Base-by-base conservation (phyloP, 1,140 invertebrate species). In the Zaprionus capensis region DNA sequence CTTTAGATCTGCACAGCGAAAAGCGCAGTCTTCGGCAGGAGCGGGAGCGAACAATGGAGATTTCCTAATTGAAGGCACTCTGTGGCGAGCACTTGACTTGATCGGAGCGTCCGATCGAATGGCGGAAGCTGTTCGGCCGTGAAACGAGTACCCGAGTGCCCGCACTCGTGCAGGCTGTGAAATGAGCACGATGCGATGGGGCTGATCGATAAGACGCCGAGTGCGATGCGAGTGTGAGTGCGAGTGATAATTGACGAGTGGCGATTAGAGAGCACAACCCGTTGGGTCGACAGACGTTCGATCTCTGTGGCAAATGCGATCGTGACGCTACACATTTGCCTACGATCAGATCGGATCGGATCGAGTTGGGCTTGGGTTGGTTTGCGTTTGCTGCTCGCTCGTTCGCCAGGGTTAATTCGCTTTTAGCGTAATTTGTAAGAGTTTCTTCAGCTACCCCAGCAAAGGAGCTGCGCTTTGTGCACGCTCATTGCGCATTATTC, bases 21-120 rank as follows among this genome's bases (percentile, higher is more conserved):
- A 58, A 68, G 74, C 38, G 15, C 77, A 64, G 28, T 63, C 24
- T 41, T 22, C 22, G 17, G 20, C 17, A 31, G 20, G 9, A 38
- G 5, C 31, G 36, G 41, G 31, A 46, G 22, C n/a, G 36, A 67
- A 76, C 59, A 80, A 79, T 62, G 64, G 34, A 44, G 68, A 82
- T 85, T 61, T 68, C 63, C 83, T 80, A 86, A 86, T 88, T 86
- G 77, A 83, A 78, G 83, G 81, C 61, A 83, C 81, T 86, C 53
- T 59, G 66, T 49, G 63, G 31, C 68, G 38, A 57, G 41, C 84
- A 86, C 83, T 86, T 86, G 83, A 86, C 83, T 86, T 55, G 84
- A 88, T 86, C 83, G 63, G 36, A 38, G 24, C 56, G 63, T 71
- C 57, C 68, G 63, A 76, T 76, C 59, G 59, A 26, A 78, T 66